Base-by-base conservation (phyloP, 2,888 invertebrate genomes). In the Dolomedes plantarius region DNA sequence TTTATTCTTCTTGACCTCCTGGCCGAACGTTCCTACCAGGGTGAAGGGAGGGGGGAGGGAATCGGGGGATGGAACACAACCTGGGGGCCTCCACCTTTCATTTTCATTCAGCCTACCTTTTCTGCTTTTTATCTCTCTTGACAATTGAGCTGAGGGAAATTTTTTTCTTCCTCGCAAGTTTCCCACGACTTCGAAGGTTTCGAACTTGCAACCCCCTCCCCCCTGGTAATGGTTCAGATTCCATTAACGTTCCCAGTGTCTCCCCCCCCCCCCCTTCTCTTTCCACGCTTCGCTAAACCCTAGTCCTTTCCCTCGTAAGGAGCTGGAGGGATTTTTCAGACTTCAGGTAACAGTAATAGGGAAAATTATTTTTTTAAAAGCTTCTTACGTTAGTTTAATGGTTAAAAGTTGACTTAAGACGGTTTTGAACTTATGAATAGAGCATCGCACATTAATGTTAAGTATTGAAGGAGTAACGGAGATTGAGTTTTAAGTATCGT, bases 111-210 rank as follows among this genome's bases (percentile, higher is more conserved):
- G 23, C 39, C 2, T 36, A 68, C 32, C 64, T 67, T 67, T 65
- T 69, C 41, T 31, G 69, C 72, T 67, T 50, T 62, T 28, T 62
- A 19, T 77, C 78, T 67, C 67, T n/a, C 79, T 23, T 19, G 56
- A 56, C 56, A 56, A 56, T 56, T 56, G 56, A 56, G 56, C 56
- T 23, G 23, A 32, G 77, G 39, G 39, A n/a, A 68, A 67, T 41
- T 68, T 77, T 78, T 85, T 85, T 85, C 73, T 85, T 77, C 77
- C 65, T 56, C 19, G 19, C 56, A 11, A 28, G 77, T 85, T 65
- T 85, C 83, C 83, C 83, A 85, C 83, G 83, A 85, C 77, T 77
- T 69, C 77, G 39, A 46, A 41, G 56, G 68, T 56, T 67, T 73
- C 19, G 32, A 31, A 27, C 36, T 65, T n/a, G 23, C 68, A 41